These are phyloP conservation scores for Caradrina clavipalpis DNA, from an alignment of 2,888 invertebrate genomes.

Conservation along the genomic window DNA sequence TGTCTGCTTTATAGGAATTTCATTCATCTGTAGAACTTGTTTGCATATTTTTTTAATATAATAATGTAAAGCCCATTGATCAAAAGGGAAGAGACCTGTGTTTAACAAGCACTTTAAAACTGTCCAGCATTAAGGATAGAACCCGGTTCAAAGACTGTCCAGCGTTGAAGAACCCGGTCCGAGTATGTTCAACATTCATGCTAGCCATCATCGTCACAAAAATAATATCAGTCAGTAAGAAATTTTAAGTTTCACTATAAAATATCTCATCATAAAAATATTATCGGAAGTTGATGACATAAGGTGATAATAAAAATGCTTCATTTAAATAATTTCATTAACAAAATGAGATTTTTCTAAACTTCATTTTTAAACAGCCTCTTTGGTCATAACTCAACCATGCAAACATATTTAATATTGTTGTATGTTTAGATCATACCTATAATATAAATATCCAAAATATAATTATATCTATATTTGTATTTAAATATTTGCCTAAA, in stretches of 20 bases:
- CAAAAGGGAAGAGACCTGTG: neutral
- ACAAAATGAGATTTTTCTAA: slow-evolving; percentile 4
- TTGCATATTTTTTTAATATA: neutral
- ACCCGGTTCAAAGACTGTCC: no score
- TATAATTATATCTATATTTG: neutral
- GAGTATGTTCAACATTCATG: neutral
- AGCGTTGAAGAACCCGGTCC: no score
- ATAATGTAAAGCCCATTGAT: neutral
- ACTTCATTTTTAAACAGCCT: neutral
- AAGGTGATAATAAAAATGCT: neutral
- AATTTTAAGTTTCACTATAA: neutral
- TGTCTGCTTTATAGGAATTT: neutral
- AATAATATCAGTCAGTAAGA: neutral
- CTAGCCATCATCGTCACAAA: neutral
- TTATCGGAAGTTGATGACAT: neutral
- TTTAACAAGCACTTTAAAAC: neutral
- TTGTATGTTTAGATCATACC: neutral
- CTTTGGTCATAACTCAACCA: neutral
- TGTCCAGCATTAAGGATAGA: neutral
- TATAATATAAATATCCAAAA: neutral
- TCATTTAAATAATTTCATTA: neutral
- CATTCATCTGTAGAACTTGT: neutral
- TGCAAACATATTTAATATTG: neutral
- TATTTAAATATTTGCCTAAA: neutral
- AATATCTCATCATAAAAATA: neutral